These are phyloP conservation scores for Sylvilagus bachmani DNA, from an alignment of 2,113 vertebrate genomes.

Conservation along the genomic window DNA sequence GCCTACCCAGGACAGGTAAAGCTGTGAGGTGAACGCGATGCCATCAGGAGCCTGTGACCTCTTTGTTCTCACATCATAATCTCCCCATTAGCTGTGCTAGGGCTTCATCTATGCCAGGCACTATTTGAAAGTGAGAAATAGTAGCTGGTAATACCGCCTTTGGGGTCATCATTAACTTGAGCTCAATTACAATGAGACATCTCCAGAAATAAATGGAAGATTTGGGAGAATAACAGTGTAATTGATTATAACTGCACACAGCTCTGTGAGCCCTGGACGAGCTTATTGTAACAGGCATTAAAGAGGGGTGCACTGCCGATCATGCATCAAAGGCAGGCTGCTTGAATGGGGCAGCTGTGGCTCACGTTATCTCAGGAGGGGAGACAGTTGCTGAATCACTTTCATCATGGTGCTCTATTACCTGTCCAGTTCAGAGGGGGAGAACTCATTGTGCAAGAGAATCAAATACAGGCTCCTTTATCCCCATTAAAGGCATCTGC, in stretches of 20 bases:
- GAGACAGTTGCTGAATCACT: neutral
- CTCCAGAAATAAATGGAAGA: constrained; percentile 68
- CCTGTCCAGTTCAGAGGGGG: constrained; percentile 11
- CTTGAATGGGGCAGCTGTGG: neutral
- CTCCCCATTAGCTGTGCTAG: constrained; percentile 38
- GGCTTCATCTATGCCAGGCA: neutral
- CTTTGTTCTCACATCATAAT: constrained; percentile 34
- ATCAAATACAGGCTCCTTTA: neutral
- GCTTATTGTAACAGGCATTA: neutral
- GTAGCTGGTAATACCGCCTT: constrained; percentile 58
- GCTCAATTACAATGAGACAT: constrained; percentile 61
- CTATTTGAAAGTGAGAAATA: constrained; percentile 57
- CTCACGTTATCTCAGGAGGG: constrained; percentile 9
- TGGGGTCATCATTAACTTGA: constrained; percentile 65
- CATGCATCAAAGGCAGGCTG: neutral
- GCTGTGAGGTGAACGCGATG: constrained; percentile 51
- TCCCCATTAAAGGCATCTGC: constrained; percentile 18
- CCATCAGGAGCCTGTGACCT: neutral
- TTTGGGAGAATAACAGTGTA: constrained; percentile 50
- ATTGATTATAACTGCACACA: constrained; percentile 34
- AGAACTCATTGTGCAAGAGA: neutral
- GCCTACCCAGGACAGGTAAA: constrained; percentile 48
- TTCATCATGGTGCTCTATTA: constrained; percentile 14
- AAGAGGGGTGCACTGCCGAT: neutral
- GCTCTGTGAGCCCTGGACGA: neutral